A percentile compares a stretch with the other conserved stretches of the same genome.
These are phyloP conservation scores for Volucella inflata DNA, from an alignment of 2,888 invertebrate genomes.

Conservation along the genomic window DNA sequence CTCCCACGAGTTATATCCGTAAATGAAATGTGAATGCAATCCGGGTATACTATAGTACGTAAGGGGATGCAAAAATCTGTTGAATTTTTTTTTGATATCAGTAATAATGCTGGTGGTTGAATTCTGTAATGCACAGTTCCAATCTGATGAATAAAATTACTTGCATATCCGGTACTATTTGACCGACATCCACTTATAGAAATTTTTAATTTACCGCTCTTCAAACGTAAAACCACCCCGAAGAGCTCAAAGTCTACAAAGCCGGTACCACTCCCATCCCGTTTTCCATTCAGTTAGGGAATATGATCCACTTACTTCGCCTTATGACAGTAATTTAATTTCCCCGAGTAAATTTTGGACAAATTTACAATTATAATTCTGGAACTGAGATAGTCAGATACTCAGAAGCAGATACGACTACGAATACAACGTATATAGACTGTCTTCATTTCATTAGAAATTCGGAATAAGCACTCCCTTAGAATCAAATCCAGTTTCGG, in stretches of 20 bases:
- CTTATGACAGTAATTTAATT: conserved; percentile 68
- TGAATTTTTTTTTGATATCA: no score
- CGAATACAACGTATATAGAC: conserved; percentile 30
- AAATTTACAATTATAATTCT: conserved; percentile 71
- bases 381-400: conserved; percentile 34
- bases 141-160: conserved; percentile 1
- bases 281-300: conserved; percentile 4
- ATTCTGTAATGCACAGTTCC: conserved; percentile 11
- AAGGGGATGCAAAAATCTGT: neutral
- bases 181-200: neutral
- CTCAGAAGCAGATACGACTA: conserved; percentile 1
- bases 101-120: neutral
- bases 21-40: no score
- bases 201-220: conserved; percentile 12
- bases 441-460: conserved; percentile 58
- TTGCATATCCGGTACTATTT: no score
- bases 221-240: conserved; percentile 6
- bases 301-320: conserved; percentile 53
- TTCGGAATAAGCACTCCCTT: conserved; percentile 42
- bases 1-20: neutral
- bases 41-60: conserved; percentile 17
- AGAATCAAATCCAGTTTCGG: conserved; percentile 52
- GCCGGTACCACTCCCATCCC: neutral
- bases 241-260: neutral
- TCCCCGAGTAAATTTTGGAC: conserved; percentile 60